Evolutionary conservation across 2,888 invertebrate genomes (phyloP).

Genomic region (Diloba caeruleocephala): DNA sequence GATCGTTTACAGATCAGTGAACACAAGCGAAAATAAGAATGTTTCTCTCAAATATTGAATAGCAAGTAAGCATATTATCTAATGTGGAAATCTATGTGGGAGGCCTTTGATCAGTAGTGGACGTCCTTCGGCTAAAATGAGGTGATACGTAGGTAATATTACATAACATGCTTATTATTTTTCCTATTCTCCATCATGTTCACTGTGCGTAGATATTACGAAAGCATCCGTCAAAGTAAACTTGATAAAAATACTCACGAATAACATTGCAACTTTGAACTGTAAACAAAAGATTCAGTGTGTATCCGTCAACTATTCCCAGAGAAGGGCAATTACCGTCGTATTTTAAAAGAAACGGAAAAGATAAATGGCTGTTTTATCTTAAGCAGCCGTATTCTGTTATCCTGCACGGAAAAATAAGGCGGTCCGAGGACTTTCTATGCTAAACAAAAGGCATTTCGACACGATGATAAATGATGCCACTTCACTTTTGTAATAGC

Average conservation of each 20-base stretch:
- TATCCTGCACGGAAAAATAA: constrained; percentile 62
- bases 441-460: constrained; percentile 69
- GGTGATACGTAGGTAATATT: too few relatives aligned
- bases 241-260: constrained; percentile 15
- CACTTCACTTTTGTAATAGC: constrained; percentile 56
- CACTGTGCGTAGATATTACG: too few relatives aligned
- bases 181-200: too few relatives aligned
- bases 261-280: constrained; percentile 4
- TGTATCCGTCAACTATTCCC: constrained; percentile 44
- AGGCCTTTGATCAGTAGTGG: too few relatives aligned
- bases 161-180: too few relatives aligned
- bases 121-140: too few relatives aligned
- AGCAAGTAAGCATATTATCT: too few relatives aligned
- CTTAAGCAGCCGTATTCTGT: constrained; percentile 61
- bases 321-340: constrained; percentile 42
- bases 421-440: constrained; percentile 59
- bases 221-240: constrained; percentile 19
- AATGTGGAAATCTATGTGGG: too few relatives aligned
- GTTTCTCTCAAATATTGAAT: too few relatives aligned
- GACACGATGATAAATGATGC: constrained; percentile 68
- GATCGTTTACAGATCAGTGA: too few relatives aligned
- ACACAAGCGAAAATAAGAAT: too few relatives aligned
- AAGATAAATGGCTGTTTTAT: constrained; percentile 71
- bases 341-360: constrained; percentile 55
- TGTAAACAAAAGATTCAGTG: constrained; percentile 40